Evolutionary conservation across 1,140 invertebrate species (phyloP).

Genomic region (Scylla paramamosain): DNA sequence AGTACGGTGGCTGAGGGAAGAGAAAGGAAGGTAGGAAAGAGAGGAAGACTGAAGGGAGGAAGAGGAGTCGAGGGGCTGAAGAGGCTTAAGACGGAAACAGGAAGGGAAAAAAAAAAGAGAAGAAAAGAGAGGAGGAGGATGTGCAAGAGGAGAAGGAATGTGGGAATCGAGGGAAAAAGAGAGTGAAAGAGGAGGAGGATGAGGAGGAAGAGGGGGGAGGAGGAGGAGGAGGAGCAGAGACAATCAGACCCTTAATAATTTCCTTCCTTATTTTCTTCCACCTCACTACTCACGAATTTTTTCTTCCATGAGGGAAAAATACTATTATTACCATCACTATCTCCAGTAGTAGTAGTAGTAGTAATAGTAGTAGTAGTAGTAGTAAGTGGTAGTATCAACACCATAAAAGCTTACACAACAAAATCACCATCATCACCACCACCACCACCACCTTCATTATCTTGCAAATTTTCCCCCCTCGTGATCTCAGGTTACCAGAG

Average conservation of each 20-base stretch:
- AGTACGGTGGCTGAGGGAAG: background rate
- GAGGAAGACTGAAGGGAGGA: background rate
- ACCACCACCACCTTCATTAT: too few species aligned
- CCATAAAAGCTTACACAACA: too few species aligned
- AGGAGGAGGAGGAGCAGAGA: background rate
- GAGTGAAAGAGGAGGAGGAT: background rate
- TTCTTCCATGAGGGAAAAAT: background rate
- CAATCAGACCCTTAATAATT: background rate
- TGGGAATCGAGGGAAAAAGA: background rate
- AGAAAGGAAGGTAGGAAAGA: background rate
- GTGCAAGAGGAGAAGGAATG: background rate
- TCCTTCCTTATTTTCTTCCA: slow-evolving; percentile 9
- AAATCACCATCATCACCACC: too few species aligned
- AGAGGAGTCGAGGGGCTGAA: background rate
- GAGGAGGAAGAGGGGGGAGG: background rate
- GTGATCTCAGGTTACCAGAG: too few species aligned
- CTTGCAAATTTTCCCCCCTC: too few species aligned
- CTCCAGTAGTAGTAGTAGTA: background rate
- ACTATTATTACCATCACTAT: background rate
- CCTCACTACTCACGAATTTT: background rate
- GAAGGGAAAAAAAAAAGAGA: background rate
- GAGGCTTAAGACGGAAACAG: background rate
- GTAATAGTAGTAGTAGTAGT: background rate
- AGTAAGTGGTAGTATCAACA: background rate
- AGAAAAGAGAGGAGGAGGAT: background rate